Evolutionary conservation across 2,797 vertebrate genomes (phyloP).

Genomic region (Alcedo atthis): DNA sequence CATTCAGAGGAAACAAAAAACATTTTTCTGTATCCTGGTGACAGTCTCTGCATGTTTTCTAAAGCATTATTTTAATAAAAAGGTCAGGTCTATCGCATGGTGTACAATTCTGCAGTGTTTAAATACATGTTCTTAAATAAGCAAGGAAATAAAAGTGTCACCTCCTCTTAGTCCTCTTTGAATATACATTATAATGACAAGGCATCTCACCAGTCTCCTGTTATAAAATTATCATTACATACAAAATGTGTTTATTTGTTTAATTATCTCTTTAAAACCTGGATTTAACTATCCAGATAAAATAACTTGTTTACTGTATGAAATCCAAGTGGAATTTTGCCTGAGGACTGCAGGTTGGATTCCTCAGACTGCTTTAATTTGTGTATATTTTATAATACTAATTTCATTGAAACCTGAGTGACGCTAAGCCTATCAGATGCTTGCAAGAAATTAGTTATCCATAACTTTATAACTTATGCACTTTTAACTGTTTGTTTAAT

Average conservation of each 20-base stretch:
- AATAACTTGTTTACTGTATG: neutral
- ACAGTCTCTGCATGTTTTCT: constrained; percentile 34
- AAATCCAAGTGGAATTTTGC: constrained; percentile 11
- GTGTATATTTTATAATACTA: neutral
- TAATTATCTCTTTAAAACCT: constrained; percentile 20
- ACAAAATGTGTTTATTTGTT: constrained; percentile 17
- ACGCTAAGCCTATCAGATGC: constrained; percentile 7
- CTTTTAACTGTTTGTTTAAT: constrained; percentile 57
- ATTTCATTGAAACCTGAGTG: neutral
- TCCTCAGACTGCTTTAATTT: constrained; percentile 24
- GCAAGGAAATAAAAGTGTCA: constrained; percentile 1
- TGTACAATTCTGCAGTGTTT: constrained; percentile 16
- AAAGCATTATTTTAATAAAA: constrained; percentile 52
- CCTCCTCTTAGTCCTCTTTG: constrained; percentile 12
- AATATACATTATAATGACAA: neutral
- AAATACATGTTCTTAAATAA: constrained; percentile 43
- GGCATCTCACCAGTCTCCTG: neutral
- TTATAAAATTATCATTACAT: neutral
- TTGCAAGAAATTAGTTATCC: constrained; percentile 40
- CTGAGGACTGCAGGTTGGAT: neutral
- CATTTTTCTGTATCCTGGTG: neutral
- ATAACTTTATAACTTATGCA: constrained; percentile 15
- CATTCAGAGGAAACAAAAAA: neutral
- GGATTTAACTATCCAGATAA: constrained; percentile 37
- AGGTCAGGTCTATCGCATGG: constrained; percentile 6